Evolutionary conservation across 2,888 invertebrate genomes (phyloP).

Genomic region (Lapara coniferarum): DNA sequence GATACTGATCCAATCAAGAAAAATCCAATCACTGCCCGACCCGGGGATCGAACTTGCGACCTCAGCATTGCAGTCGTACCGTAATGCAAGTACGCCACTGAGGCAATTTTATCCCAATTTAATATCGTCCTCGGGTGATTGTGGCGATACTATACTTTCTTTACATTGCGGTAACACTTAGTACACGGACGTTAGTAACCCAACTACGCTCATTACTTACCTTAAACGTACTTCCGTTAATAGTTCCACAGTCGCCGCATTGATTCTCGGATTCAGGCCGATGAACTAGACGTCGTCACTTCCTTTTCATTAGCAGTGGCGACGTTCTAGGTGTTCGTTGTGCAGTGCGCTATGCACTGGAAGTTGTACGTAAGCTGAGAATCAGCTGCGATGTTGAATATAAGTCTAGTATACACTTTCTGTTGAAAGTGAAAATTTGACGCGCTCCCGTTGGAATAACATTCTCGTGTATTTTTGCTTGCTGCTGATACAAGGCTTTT

Average conservation of each 20-base stretch:
- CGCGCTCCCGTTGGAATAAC: neutral
- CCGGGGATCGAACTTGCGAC: no score
- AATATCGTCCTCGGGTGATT: neutral
- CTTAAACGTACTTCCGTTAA: conserved; percentile 63
- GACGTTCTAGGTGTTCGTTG: conserved; percentile 23
- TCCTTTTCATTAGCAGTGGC: conserved; percentile 58
- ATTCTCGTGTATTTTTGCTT: neutral
- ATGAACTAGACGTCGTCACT: conserved; percentile 71
- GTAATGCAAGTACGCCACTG: no score
- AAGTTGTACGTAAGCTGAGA: conserved; percentile 18
- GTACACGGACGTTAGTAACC: conserved; percentile 15
- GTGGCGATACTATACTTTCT: neutral
- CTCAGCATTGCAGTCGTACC: no score
- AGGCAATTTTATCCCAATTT: neutral
- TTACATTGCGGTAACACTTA: neutral
- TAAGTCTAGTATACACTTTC: neutral
- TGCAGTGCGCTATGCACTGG: neutral
- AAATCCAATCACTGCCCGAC: no score
- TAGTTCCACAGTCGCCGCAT: conserved; percentile 53
- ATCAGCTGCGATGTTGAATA: conserved; percentile 1
- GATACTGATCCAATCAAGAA: no score
- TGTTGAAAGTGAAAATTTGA: neutral
- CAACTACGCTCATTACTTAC: conserved; percentile 32
- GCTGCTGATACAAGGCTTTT: no score
- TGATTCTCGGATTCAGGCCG: conserved; percentile 68